Percentiles rank a stretch among this genome's conserved stretches.
Conservation (phyloP, 2,888 invertebrate genomes). For the Caenorhabditis macrosperma region DNA sequence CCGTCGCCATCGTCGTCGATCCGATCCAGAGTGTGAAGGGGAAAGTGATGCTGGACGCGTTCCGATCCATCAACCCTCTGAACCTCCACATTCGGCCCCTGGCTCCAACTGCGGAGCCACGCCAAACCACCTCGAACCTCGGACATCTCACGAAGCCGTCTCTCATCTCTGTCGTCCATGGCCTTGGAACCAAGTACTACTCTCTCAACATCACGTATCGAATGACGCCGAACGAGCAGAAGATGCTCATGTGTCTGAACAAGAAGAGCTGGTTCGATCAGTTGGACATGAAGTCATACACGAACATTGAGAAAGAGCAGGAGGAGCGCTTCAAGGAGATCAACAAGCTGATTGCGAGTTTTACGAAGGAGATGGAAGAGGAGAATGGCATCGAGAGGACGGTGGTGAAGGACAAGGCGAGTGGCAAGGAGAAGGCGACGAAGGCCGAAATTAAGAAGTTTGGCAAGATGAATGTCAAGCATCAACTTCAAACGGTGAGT, state of each 20-base stretch:
- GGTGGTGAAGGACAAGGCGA: constrained; percentile 57
- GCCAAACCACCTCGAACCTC: constrained; percentile 66
- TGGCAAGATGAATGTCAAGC: constrained; percentile 71
- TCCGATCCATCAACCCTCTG: constrained; percentile 69
- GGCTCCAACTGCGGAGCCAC: constrained; percentile 71
- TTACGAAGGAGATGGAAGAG: constrained; percentile 64
- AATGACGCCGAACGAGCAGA: constrained; percentile 68
- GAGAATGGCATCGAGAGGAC: constrained; percentile 31
- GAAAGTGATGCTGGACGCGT: constrained; percentile 75
- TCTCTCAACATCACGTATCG: constrained; percentile 69
- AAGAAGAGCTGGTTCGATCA: constrained; percentile 71
- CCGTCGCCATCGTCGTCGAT: constrained; percentile 99
- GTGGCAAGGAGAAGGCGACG: constrained; percentile 35
- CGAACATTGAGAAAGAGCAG: constrained; percentile 54
- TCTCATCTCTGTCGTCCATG: constrained; percentile 67
- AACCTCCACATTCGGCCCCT: constrained; percentile 51
- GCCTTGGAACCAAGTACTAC: constrained; percentile 71
- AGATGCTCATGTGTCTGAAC: constrained; percentile 72
- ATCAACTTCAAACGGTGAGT: constrained; percentile 64
- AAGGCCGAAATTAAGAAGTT: constrained; percentile 66
- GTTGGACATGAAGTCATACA: constrained; percentile 48
- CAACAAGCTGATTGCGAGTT: constrained; percentile 65
- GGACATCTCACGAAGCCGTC: constrained; percentile 65
- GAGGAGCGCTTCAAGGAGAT: constrained; percentile 63
- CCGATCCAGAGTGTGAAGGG: constrained; percentile 99